Evolutionary conservation across 2,113 vertebrate species (phyloP), one percentile per base, ranked within the genome.

Genomic region (Sterna hirundo): DNA sequence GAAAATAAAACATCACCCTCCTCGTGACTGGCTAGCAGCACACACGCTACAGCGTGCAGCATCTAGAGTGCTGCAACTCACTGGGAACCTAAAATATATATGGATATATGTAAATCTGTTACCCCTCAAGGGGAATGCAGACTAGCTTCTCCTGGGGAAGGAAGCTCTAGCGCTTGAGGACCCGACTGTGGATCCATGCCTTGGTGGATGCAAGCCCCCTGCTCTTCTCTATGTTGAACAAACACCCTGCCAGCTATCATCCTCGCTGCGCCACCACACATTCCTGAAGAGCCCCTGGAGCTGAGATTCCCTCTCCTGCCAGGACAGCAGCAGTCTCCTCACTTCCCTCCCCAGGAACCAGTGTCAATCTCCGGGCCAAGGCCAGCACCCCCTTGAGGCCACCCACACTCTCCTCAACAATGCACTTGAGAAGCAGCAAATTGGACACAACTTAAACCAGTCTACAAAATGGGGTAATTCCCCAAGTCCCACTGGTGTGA

Each of bases 1-100:
- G 85, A 23, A 83, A 70, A 64, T 18, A 89, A 93, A 78, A 20
- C 44, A 58, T 15, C 78, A 20, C 29, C 54, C 82, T 10, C 4
- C 44, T 61, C 0, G 0, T 42, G 64, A 25, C 32, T 13, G 64
- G 52, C 62, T 44, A 27, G n/a, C 30, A 44, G 61, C 85, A 6
- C 0, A 0, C 30, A 21, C 22, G 0, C 2, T 5, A 61, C 89
- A 57, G 51, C 0, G 0, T 65, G n/a, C 9, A 1, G 27, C 83
- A 9, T 29, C 55, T 30, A 21, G n/a, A 77, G 40, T 5, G 23
- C 49, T 55, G 49, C 54, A 77, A 3, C 15, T 82, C 64, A 64
- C 69, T 32, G 36, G 54, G 54, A 51, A 77, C 4, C 17, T 38
- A 13, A 54, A 55, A 46, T 19, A 46, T 47, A 16, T 12, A 11